phyloP scores from a whole-genome alignment of 2,888 invertebrate species.

The Hydraecia micacea region DNA sequence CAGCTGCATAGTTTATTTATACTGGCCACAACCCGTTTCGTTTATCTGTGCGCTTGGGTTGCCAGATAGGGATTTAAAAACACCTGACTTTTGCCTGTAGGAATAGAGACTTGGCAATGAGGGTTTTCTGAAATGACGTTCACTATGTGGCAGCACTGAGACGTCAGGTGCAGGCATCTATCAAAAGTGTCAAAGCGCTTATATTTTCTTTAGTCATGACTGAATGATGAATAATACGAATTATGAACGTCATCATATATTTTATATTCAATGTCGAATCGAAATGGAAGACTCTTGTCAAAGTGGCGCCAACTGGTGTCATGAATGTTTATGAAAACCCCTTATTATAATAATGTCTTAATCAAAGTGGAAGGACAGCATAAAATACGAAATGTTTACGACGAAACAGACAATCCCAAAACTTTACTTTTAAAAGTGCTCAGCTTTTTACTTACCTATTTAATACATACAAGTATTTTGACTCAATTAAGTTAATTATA shows the following conservation, averaged over 20 bases:
- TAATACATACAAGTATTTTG: constrained; percentile 17
- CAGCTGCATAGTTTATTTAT: constrained; percentile 73
- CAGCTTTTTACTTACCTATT: neutral
- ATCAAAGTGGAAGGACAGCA: neutral
- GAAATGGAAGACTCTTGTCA: neutral
- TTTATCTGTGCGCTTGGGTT: constrained; percentile 61
- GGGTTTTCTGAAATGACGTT: neutral
- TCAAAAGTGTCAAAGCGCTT: no score
- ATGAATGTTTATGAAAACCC: neutral
- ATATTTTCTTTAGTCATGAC: neutral
- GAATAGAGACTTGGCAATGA: neutral
- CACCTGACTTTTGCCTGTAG: constrained; percentile 19
- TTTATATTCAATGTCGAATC: neutral
- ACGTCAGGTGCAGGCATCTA: neutral
- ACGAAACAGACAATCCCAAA: neutral
- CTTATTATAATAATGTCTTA: neutral
- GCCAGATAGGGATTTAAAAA: constrained; percentile 55
- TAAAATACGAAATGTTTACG: neutral
- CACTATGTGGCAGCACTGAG: neutral
- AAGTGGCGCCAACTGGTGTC: neutral
- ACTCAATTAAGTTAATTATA: constrained; percentile 45
- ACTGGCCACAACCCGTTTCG: constrained; percentile 71
- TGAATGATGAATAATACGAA: neutral
- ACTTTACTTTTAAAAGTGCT: neutral
- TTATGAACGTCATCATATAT: neutral